Evolutionary conservation across 2,888 invertebrate species (phyloP), one percentile per base, ranked within the genome.

Genomic region (Meloe dianella): DNA sequence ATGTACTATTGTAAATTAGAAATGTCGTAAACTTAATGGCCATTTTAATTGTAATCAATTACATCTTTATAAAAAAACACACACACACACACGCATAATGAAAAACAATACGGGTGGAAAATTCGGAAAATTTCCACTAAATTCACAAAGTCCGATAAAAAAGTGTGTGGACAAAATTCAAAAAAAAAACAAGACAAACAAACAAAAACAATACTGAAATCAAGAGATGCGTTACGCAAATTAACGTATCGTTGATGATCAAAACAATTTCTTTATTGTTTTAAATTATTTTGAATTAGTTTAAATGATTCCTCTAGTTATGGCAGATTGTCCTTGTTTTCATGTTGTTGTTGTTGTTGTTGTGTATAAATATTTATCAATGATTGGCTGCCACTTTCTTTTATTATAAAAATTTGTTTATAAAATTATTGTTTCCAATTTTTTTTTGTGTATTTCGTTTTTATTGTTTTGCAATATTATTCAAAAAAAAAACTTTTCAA

Each of bases 251-350:
- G n/a, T n/a, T n/a, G n/a, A n/a, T n/a, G 38, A 47, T 61, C 47
- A 61, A 64, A 67, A 67, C 61, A 63, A 67, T 63, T 60, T 61
- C 60, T 67, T 67, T 57, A 67, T 67, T 56, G 60, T 30, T 60
- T 67, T 64, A 67, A 67, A 64, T 67, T 64, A 60, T 67, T 64
- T 56, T 61, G 64, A 67, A 67, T 67, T 63, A 67, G 67, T 57
- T 61, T 64, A 64, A 67, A 64, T 64, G 60, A 67, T 51, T 59
- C n/a, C 59, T n/a, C 35, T 57, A 57, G 30, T 32, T 38, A 22
- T n/a, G n/a, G 51, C 8, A 12, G n/a, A 61, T 54, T 35, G 62
- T 62, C 59, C 66, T 63, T 63, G 63, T 63, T 57, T 61, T 7
- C 4, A 54, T 61, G 32, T 62, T 63, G 9, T 47, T 47, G n/a